Evolutionary conservation across 2,113 vertebrate genomes (phyloP), one percentile per base, ranked within the genome.

Genomic region (Pampusana beccarii): DNA sequence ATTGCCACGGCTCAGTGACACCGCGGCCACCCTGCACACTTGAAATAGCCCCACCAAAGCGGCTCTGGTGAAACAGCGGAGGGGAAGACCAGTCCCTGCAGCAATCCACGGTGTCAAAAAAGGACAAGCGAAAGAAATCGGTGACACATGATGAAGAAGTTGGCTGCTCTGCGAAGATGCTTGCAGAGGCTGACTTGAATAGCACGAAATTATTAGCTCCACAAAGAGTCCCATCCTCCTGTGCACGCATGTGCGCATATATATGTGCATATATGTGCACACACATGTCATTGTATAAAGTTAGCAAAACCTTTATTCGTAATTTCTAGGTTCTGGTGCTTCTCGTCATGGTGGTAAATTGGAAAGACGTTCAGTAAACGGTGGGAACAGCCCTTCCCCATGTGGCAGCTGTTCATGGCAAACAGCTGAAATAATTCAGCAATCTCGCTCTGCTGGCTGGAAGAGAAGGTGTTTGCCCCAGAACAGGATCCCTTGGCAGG

Each of bases 401-500:
- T 2, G 3, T 24, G 56, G 86, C 91, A 93, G 80, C 82, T 92
- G 90, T 11, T 88, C 44, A 2, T 1, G 3, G 50, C 1, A 34
- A 87, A 28, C 36, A 88, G 82, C 86, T 92, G 84, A 72, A 73
- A 31, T 31, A 36, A 86, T 21, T 25, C 15, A 46, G 36, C 29
- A 6, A 1, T 3, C 38, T 74, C 16, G 23, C 0, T 29, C 0
- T 29, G 56, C 46, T 86, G 1, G 0, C n/a, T 24, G 78, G 56
- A 36, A 46, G 33, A 16, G 62, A 57, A 87, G 83, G 33, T 25
- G 34, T 2, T 4, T 29, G 50, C 42, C 65, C 62, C 42, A 7
- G 6, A 56, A 25, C 17, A 36, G 65, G 84, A 54, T 40, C 44
- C 29, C 42, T n/a, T 31, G 62, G 87, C 62, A 80, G 60, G 6